Evolutionary conservation across 2,888 invertebrate species (phyloP).

Genomic region (Rhimphoctona megacephalus): DNA sequence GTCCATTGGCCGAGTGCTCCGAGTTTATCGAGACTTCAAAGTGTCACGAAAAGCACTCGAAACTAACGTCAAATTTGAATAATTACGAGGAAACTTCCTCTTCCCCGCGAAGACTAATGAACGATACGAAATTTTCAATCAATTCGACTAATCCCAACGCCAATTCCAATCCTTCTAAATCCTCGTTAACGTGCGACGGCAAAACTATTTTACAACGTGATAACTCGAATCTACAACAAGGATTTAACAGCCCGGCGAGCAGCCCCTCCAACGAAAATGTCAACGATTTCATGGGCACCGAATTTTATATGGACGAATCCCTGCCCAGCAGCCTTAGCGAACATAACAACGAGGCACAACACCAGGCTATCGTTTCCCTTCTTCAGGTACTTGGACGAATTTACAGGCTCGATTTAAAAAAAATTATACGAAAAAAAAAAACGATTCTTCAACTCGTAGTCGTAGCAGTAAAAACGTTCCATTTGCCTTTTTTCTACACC

Average conservation of each 20-base stretch:
- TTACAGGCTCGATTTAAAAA: slow-evolving; percentile 67
- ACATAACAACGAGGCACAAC: slow-evolving; percentile 86
- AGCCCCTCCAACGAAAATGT: slow-evolving; percentile 84
- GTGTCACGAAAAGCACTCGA: not conserved
- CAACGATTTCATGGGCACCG: slow-evolving; percentile 91
- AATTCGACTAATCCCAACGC: slow-evolving; percentile 33
- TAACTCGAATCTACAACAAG: slow-evolving; percentile 76
- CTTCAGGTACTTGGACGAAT: slow-evolving; percentile 84
- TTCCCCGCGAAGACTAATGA: slow-evolving; percentile 53
- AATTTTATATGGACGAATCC: slow-evolving; percentile 96
- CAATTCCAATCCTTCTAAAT: slow-evolving; percentile 68
- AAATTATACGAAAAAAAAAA: not conserved
- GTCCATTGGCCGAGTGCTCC: slow-evolving; percentile 80
- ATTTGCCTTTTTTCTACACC: slow-evolving; percentile 71
- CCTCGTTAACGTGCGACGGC: slow-evolving; percentile 83
- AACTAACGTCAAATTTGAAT: slow-evolving; percentile 35
- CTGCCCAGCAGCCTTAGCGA: slow-evolving; percentile 93
- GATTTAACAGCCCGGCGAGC: slow-evolving; percentile 78
- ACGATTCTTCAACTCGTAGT: slow-evolving; percentile 73
- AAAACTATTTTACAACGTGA: slow-evolving; percentile 76
- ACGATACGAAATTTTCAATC: slow-evolving; percentile 58
- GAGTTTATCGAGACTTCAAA: slow-evolving; percentile 71
- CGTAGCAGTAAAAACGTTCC: slow-evolving; percentile 80
- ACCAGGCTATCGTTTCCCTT: slow-evolving; percentile 84
- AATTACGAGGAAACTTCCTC: slow-evolving; percentile 40